Evolutionary conservation across 2,888 invertebrate genomes (phyloP).

Genomic region (Labia minor): DNA sequence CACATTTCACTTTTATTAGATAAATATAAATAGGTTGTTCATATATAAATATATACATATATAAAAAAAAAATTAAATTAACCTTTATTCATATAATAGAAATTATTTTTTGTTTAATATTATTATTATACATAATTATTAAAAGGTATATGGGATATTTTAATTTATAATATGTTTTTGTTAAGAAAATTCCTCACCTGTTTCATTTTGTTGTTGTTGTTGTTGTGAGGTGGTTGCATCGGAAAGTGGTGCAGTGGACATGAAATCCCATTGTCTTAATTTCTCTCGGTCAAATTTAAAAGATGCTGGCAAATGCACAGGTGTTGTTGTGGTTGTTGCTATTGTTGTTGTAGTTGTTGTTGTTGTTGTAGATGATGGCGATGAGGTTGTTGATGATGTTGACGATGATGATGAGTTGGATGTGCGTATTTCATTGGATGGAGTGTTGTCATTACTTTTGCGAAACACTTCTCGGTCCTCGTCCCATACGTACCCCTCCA

Average conservation of each 20-base stretch:
- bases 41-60: too few relatives aligned
- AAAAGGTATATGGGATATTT: too few relatives aligned
- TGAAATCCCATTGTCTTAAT: conserved; percentile 75
- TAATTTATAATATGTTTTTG: neutral
- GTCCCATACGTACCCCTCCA: conserved; percentile 37
- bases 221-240: conserved; percentile 3
- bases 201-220: neutral
- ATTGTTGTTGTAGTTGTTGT: too few relatives aligned
- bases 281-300: conserved; percentile 69
- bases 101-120: too few relatives aligned
- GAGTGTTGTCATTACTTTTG: conserved; percentile 25
- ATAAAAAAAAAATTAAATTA: too few relatives aligned
- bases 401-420: conserved; percentile 4
- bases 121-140: too few relatives aligned
- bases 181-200: neutral
- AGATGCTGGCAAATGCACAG: conserved; percentile 32
- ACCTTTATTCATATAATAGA: too few relatives aligned
- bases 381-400: conserved; percentile 19
- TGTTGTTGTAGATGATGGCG: conserved; percentile 28
- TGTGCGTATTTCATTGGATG: conserved; percentile 18
- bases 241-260: conserved; percentile 60
- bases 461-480: conserved; percentile 35
- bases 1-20: too few relatives aligned
- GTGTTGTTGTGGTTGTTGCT: conserved; percentile 21
- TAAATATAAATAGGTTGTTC: too few relatives aligned